Evolutionary conservation across 2,113 vertebrate genomes (phyloP).

Genomic region (Laticauda colubrina): DNA sequence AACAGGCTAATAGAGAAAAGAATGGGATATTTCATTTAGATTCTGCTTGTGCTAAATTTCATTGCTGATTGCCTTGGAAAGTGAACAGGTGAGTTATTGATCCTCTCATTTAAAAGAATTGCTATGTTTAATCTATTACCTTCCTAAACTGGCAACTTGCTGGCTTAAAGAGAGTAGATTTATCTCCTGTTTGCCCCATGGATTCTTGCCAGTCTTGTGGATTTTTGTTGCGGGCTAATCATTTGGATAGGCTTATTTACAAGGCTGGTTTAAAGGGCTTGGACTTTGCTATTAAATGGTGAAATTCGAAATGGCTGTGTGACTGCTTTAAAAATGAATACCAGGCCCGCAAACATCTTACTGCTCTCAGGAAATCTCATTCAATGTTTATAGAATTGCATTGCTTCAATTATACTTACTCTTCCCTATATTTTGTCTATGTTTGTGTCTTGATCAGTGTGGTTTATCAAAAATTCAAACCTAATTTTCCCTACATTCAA

Average conservation of each 20-base stretch:
- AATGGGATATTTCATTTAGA: not conserved
- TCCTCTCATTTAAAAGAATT: not conserved
- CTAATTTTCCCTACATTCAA: not conserved
- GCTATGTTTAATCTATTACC: not conserved
- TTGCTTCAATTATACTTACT: not conserved
- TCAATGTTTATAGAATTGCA: no score
- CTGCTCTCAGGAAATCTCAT: not conserved
- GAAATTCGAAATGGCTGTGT: not conserved
- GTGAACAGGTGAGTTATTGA: not conserved
- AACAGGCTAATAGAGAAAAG: not conserved
- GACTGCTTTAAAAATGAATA: not conserved
- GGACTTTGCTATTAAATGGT: not conserved
- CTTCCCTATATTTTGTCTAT: not conserved
- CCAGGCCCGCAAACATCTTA: not conserved
- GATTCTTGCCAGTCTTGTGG: not conserved
- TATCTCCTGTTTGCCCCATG: not conserved
- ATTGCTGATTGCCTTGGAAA: not conserved
- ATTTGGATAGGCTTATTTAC: not conserved
- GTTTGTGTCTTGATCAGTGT: not conserved
- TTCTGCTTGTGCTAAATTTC: not conserved
- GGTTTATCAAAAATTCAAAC: not conserved
- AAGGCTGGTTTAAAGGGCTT: not conserved
- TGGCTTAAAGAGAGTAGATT: not conserved
- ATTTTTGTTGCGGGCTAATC: not conserved
- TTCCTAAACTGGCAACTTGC: not conserved